Percentiles rank a stretch among this genome's conserved stretches.
Conservation (phyloP, 2,797 vertebrate species). For the Parotocinclus haroldoi region DNA sequence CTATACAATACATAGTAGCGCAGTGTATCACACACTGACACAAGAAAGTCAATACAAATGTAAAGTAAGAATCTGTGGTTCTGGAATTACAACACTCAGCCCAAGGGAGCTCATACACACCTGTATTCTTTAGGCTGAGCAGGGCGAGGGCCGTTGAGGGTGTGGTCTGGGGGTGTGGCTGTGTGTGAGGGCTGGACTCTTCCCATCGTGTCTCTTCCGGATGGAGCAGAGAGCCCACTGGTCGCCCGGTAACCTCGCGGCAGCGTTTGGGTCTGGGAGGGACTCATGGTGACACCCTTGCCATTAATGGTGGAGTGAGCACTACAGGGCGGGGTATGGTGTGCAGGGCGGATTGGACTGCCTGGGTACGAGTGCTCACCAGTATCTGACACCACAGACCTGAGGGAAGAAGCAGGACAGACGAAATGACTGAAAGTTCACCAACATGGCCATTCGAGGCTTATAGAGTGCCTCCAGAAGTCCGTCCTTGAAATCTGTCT, state of each 20-base stretch:
- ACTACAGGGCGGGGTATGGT: conserved; percentile 68
- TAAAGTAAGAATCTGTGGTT: too few species aligned
- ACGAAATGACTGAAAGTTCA: too few species aligned
- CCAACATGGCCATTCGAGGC: too few species aligned
- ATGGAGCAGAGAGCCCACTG: conserved; percentile 29
- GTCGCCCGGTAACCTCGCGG: conserved; percentile 77
- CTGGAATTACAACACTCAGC: too few species aligned
- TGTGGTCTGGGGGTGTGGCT: conserved; percentile 67
- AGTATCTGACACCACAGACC: conserved; percentile 78
- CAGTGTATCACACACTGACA: too few species aligned
- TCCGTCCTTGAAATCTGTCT: too few species aligned
- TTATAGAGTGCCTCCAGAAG: too few species aligned
- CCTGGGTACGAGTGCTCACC: conserved; percentile 82
- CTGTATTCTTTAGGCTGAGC: conserved; percentile 84
- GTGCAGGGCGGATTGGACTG: conserved; percentile 81
- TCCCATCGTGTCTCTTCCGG: conserved; percentile 77
- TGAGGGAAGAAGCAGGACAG: conserved; percentile 47
- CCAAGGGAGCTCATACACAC: conserved; percentile 2
- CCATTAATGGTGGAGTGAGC: conserved; percentile 65
- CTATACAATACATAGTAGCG: too few species aligned
- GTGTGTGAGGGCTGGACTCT: conserved; percentile 75
- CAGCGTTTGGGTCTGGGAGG: conserved; percentile 73
- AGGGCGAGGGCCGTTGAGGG: conserved; percentile 83
- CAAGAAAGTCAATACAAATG: too few species aligned
- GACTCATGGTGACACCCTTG: conserved; percentile 74